Evolutionary conservation across 2,113 vertebrate species (phyloP).

Genomic region (Bathybates hornii): DNA sequence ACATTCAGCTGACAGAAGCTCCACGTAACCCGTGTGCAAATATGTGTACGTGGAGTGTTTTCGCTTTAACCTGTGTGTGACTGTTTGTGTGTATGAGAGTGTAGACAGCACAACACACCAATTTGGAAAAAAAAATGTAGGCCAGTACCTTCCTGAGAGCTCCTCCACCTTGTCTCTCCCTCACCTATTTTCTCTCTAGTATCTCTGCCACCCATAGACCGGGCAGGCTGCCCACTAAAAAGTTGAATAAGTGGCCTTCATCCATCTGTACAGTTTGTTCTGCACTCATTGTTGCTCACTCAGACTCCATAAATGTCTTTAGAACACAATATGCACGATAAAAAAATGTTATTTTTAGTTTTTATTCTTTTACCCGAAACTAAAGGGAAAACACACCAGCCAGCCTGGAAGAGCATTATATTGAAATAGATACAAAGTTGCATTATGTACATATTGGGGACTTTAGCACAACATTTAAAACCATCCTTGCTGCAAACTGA

Average conservation of each 20-base stretch:
- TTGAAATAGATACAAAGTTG: not conserved
- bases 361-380: not conserved
- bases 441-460: not conserved
- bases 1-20: not conserved
- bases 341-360: accelerated
- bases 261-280: not conserved
- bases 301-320: not conserved
- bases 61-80: not conserved
- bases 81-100: not conserved
- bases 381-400: not conserved
- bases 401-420: not conserved
- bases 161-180: not conserved
- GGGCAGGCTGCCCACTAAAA: not conserved
- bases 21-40: not conserved
- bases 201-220: not conserved
- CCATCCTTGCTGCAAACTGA: not conserved
- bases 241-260: not conserved
- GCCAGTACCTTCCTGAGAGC: not conserved
- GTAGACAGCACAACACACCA: not conserved
- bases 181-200: not conserved
- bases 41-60: not conserved
- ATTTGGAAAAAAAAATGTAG: not conserved
- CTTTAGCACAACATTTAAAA: not conserved
- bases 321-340: not conserved
- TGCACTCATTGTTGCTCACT: not conserved